phyloP scores from a whole-genome alignment of 1,140 invertebrate genomes.

The Vollenhovia emeryi region DNA sequence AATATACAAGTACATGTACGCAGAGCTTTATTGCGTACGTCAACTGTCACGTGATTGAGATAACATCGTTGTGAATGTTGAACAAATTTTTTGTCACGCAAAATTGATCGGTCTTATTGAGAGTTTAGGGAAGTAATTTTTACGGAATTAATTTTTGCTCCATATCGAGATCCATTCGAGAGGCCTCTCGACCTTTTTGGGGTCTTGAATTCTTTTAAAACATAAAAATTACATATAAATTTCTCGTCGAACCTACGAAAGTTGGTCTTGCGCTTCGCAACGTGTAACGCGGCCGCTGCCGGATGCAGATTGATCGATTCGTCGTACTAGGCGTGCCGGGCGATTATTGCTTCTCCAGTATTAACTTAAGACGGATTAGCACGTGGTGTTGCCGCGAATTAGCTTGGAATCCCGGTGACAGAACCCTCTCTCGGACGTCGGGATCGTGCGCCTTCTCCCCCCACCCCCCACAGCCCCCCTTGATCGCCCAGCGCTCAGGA shows the following conservation, averaged over 20 bases:
- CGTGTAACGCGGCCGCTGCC: constrained; percentile 32
- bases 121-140: neutral
- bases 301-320: constrained; percentile 75
- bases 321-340: constrained; percentile 73
- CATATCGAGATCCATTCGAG: neutral
- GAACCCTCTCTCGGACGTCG: constrained; percentile 43
- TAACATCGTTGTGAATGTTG: neutral
- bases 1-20: neutral
- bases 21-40: neutral
- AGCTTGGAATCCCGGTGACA: constrained; percentile 76
- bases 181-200: neutral
- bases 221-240: neutral
- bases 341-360: constrained; percentile 77
- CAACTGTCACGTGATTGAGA: neutral
- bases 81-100: constrained; percentile 1
- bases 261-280: constrained; percentile 1
- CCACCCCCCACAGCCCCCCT: too few species aligned
- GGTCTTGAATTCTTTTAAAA: neutral
- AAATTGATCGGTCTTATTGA: too few species aligned
- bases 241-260: neutral
- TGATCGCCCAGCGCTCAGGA: constrained; percentile 17
- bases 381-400: constrained; percentile 77
- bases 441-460: neutral
- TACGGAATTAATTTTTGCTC: neutral
- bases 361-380: constrained; percentile 71